phyloP scores from a whole-genome alignment of 2,888 invertebrate species.

The Elgonia sp. region DNA sequence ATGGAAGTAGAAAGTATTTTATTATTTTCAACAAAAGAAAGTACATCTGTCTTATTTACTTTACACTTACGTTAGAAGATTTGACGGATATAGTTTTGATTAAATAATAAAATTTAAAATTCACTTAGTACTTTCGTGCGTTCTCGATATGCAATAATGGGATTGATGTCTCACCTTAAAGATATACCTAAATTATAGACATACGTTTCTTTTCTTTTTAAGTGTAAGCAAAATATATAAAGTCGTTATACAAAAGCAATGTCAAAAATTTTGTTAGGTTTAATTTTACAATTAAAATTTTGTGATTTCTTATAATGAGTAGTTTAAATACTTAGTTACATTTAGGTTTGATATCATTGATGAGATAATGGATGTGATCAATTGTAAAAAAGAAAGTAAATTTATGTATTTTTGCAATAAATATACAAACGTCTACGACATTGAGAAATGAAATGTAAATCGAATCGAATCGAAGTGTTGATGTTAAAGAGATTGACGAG shows the following conservation, averaged over 20 bases:
- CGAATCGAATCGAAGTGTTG: too few relatives aligned
- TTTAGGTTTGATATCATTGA: not conserved
- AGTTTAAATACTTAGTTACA: not conserved
- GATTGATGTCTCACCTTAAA: too few relatives aligned
- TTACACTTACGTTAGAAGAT: too few relatives aligned
- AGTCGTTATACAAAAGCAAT: not conserved
- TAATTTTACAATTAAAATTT: not conserved
- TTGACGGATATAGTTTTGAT: too few relatives aligned
- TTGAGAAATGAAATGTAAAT: too few relatives aligned
- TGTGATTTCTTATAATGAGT: not conserved
- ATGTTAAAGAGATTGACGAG: not conserved
- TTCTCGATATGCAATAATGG: too few relatives aligned
- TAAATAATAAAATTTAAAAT: too few relatives aligned
- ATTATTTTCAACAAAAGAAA: too few relatives aligned
- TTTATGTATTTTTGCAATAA: not conserved
- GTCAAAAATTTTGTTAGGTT: not conserved
- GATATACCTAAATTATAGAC: too few relatives aligned
- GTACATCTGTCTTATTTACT: too few relatives aligned
- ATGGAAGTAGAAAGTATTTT: too few relatives aligned
- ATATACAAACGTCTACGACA: not conserved
- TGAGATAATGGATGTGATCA: conserved; percentile 5
- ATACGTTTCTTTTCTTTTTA: not conserved
- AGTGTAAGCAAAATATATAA: not conserved
- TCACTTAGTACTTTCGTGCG: too few relatives aligned
- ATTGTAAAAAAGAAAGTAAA: not conserved